Evolutionary conservation across 2,888 invertebrate species (phyloP).

Genomic region (Drosophila formosana): DNA sequence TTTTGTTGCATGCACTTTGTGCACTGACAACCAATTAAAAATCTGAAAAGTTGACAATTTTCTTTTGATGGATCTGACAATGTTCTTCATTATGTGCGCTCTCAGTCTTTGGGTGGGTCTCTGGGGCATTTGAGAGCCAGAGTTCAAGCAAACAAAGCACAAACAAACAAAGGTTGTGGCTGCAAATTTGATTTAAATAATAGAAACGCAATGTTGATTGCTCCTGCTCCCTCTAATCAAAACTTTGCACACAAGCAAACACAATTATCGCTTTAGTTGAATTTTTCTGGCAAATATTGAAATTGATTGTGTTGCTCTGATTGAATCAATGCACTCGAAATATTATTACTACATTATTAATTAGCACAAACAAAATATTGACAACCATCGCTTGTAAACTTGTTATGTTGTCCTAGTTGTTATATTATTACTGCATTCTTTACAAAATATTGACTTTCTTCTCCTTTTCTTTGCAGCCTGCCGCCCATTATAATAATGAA

Average conservation of each 20-base stretch:
- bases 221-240: not conserved
- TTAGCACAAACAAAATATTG: too few relatives aligned
- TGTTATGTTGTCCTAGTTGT: not conserved
- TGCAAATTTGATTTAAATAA: constrained; percentile 13
- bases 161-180: constrained; percentile 9
- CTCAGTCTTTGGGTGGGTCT: not conserved
- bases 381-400: too few relatives aligned
- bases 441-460: constrained; percentile 1
- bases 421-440: not conserved
- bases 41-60: constrained; percentile 60
- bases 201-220: constrained; percentile 9
- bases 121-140: not conserved
- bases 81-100: not conserved
- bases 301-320: too few relatives aligned
- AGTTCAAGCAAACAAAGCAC: not conserved
- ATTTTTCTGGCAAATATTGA: not conserved
- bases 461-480: constrained; percentile 50
- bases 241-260: not conserved
- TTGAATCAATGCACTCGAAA: too few relatives aligned
- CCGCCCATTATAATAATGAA: constrained; percentile 47
- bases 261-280: too few relatives aligned
- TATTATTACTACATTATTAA: too few relatives aligned
- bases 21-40: constrained; percentile 66
- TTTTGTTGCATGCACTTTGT: constrained; percentile 43
- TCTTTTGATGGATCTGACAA: constrained; percentile 10